Base-by-base conservation (phyloP, 2,888 invertebrate species). In the Ophion costatus region DNA sequence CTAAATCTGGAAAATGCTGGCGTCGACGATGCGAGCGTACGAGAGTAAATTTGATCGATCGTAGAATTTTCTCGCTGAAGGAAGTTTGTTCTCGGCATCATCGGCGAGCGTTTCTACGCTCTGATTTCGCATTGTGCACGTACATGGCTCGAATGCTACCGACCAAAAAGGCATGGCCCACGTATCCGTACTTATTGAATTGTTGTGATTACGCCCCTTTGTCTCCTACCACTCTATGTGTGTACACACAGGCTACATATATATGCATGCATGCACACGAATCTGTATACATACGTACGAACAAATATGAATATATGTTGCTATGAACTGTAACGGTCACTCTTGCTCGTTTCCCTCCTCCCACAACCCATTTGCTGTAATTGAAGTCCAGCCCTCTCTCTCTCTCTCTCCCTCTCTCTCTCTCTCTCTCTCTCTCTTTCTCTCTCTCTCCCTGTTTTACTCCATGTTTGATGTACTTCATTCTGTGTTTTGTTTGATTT, bases 1-100 rank as follows among this genome's bases (percentile, higher is more conserved):
- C 29, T 14, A 17, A 51, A 51, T 64, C 20, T 45, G 45, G 17
- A 57, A 71, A 71, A 29, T 29, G 69, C 69, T 57, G 56, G 57
- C 56, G 17, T 57, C 73, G 73, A 67, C 61, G 78, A 7, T 51
- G 51, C 67, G 61, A 33, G 73, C 33, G 77, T 45, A 22, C 64
- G 5, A 66, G 59, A 79, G 78, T 63, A 79, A 78, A 79, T 67
- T 83, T 79, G 82, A 79, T 83, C 78, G 82, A 79, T 78, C 69
- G 82, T 3, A 83, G 74, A 78, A 83, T 74, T 73, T 63, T 38
- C 51, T 10, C 17, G 61, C 69, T 33, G 22, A 73, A 6, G 59
- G 38, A 73, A 20, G 76, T 81, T 79, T 83, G 74, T 69, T 74
- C 78, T n/a, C n/a, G 29, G 24, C 73, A 73, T 73, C 73, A 59